These are phyloP conservation scores for Sebastes melanostomus DNA, from an alignment of 2,797 vertebrate genomes.

Conservation along the genomic window DNA sequence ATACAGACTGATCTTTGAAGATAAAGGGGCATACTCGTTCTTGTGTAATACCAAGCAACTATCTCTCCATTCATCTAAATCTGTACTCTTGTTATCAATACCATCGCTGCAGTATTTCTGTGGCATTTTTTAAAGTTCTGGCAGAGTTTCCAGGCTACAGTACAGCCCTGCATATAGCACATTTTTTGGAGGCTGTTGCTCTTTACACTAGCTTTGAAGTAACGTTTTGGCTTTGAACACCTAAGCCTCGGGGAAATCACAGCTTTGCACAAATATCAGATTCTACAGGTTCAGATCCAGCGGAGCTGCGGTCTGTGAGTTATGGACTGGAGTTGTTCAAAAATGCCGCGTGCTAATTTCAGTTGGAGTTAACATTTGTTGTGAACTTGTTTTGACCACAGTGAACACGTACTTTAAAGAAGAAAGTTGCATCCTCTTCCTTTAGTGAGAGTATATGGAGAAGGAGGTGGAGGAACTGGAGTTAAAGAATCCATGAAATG, in stretches of 20 bases:
- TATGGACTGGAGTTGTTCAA: conserved; percentile 16
- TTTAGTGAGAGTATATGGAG: neutral
- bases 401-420: neutral
- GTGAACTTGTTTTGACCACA: conserved; percentile 1
- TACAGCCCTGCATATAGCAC: neutral
- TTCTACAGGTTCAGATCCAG: conserved; percentile 36
- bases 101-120: neutral
- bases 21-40: neutral
- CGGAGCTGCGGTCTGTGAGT: conserved; percentile 9
- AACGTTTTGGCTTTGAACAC: conserved; percentile 55
- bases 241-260: conserved; percentile 52
- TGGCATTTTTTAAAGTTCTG: neutral
- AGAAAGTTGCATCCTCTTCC: neutral
- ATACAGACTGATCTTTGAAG: neutral
- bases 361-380: conserved; percentile 43
- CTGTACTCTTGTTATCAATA: neutral
- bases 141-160: neutral
- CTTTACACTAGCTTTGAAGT: conserved; percentile 44
- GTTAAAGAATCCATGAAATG: neutral
- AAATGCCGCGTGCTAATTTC: conserved; percentile 3
- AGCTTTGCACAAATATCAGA: conserved; percentile 54
- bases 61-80: neutral
- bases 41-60: neutral
- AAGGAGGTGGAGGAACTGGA: neutral
- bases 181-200: conserved; percentile 20